phyloP scores from a whole-genome alignment of 2,797 vertebrate genomes.

The Galagoides demidoff region DNA sequence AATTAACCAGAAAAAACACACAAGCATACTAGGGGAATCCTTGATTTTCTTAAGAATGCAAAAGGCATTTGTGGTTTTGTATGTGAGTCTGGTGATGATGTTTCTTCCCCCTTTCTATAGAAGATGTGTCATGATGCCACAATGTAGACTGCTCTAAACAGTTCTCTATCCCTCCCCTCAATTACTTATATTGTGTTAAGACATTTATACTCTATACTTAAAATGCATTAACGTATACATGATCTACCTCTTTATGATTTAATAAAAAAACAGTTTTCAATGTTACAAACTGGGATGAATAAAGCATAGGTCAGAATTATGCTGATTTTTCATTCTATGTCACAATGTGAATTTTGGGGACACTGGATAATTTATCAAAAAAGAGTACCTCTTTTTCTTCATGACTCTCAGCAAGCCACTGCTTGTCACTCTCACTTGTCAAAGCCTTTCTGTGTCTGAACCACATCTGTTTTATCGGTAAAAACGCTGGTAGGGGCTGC shows the following conservation, averaged over 20 bases:
- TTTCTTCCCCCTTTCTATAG: background rate
- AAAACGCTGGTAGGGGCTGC: background rate
- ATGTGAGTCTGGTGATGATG: background rate
- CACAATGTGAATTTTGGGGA: background rate
- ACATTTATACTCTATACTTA: too few species aligned
- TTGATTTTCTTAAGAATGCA: background rate
- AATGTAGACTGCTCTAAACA: background rate
- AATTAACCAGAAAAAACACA: background rate
- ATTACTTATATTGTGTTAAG: too few species aligned
- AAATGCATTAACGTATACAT: too few species aligned
- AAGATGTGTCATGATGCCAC: background rate
- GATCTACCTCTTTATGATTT: too few species aligned
- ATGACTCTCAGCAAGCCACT: background rate
- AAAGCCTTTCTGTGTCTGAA: background rate
- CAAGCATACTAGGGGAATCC: background rate
- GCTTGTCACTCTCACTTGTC: background rate
- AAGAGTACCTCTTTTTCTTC: background rate
- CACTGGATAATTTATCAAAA: background rate
- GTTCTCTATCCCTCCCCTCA: too few species aligned
- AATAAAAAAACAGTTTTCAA: background rate
- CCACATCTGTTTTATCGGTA: background rate
- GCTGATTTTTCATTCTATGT: constrained; percentile 21
- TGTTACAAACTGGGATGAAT: background rate
- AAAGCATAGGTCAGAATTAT: background rate
- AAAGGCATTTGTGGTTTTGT: background rate